Evolutionary conservation across 2,888 invertebrate species (phyloP).

Genomic region (Unio delphinus): DNA sequence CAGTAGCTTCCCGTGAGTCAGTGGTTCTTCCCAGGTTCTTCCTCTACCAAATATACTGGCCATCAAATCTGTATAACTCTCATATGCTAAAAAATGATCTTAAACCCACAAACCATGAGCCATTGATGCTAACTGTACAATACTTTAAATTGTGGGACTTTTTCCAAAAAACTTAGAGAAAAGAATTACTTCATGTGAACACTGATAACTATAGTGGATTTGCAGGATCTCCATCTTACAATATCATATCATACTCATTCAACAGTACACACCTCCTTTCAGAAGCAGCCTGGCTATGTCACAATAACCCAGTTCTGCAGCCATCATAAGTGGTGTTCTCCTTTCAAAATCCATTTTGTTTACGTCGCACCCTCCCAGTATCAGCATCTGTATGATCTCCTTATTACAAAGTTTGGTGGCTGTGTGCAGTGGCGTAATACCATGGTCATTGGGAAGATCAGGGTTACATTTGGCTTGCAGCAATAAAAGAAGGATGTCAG

Average conservation of each 20-base stretch:
- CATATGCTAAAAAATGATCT: too few species aligned
- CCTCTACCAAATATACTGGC: too few species aligned
- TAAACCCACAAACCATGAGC: too few species aligned
- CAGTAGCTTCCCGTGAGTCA: too few species aligned
- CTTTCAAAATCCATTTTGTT: conserved; percentile 52
- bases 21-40: too few species aligned
- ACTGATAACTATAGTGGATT: too few species aligned
- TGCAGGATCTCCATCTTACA: not conserved
- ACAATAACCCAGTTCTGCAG: conserved; percentile 50
- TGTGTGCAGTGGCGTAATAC: conserved; percentile 57
- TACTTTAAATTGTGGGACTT: too few species aligned
- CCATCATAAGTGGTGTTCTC: conserved; percentile 55
- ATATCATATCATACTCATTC: not conserved
- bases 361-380: conserved; percentile 49
- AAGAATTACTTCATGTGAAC: too few species aligned
- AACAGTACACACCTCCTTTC: conserved; percentile 39
- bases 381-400: conserved; percentile 47
- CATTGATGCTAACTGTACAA: too few species aligned
- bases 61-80: too few species aligned
- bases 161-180: too few species aligned
- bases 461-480: conserved; percentile 46
- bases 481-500: conserved; percentile 41
- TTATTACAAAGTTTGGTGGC: conserved; percentile 41
- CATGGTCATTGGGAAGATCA: conserved; percentile 46
- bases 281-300: conserved; percentile 53